These are phyloP conservation scores for Drosophila suzukii DNA, from an alignment of 1,140 invertebrate genomes.

Conservation along the genomic window DNA sequence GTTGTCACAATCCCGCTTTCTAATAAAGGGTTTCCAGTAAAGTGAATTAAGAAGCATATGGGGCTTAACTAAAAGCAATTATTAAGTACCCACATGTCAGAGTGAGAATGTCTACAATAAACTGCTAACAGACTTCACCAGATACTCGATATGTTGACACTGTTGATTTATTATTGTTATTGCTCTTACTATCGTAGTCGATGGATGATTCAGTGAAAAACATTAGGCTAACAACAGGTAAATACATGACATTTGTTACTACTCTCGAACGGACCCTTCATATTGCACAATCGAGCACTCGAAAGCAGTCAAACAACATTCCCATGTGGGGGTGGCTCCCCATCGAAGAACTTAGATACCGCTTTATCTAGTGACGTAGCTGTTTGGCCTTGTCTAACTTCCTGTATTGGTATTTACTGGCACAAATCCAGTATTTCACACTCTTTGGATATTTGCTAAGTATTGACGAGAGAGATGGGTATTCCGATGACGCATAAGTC, in stretches of 20 bases:
- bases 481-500: no score
- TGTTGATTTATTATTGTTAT: conserved; percentile 26
- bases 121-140: conserved; percentile 40
- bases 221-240: conserved; percentile 38
- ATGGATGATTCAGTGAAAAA: conserved; percentile 48
- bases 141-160: conserved; percentile 30
- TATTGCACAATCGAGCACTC: conserved; percentile 38
- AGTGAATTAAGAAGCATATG: conserved; percentile 3
- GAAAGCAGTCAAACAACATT: conserved; percentile 32
- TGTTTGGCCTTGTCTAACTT: conserved; percentile 25
- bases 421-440: conserved; percentile 21
- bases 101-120: conserved; percentile 38
- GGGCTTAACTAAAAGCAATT: conserved; percentile 18
- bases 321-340: background rate
- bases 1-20: conserved; percentile 1
- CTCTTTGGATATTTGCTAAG: background rate
- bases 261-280: conserved; percentile 14
- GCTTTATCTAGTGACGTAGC: conserved; percentile 32
- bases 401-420: conserved; percentile 25
- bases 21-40: no score
- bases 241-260: conserved; percentile 23
- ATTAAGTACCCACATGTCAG: conserved; percentile 30
- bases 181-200: conserved; percentile 20
- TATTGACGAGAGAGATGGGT: background rate
- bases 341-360: background rate